Base-by-base conservation (phyloP, 2,113 vertebrate species). In the Trinectes maculatus region DNA sequence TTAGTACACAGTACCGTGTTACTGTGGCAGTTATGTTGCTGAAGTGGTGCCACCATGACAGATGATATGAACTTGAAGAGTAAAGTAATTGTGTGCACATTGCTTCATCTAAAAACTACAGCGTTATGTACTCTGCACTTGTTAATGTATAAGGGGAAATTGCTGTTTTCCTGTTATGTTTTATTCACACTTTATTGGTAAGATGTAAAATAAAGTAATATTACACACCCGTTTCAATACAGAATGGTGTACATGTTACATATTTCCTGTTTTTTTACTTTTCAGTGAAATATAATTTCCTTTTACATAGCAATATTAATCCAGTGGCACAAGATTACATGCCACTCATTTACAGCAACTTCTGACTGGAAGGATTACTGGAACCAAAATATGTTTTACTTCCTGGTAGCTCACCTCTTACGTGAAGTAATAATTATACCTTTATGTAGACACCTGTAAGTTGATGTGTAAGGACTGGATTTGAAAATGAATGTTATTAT, bases 271-370 rank as follows among this genome's bases (percentile, higher is more conserved):
- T 16, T 80, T 68, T 55, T 3, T 48, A 8, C 7, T 16, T 43
- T 52, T 21, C n/a, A 57, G 33, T 29, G 36, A 39, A 64, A 44
- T 46, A 19, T 16, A 5, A 16, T 67, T 53, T 43, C 18, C 15
- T 16, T 31, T 19, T 56, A 49, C n/a, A 15, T 51, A n/a, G 13
- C 31, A 16, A 11, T 2, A 63, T 57, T 29, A 9, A 40, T 10
- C 25, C 9, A 25, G 4, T 73, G 37, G 28, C 46, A 51, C 19
- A 21, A 48, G 18, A 39, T 34, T 56, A 18, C 8, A 28, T 21
- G 42, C 61, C 31, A 3, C 49, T 65, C 18, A 8, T 77, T 55
- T 52, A 8, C 19, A 4, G 18, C 25, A 37, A 77, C 69, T 83
- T 79, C 43, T 55, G 12, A n/a, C 29, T 1, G 19, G 18, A 25